These are phyloP conservation scores for Geodia barretti DNA, from an alignment of 37 sponge, comb jelly and placozoan species.

Conservation along the genomic window DNA sequence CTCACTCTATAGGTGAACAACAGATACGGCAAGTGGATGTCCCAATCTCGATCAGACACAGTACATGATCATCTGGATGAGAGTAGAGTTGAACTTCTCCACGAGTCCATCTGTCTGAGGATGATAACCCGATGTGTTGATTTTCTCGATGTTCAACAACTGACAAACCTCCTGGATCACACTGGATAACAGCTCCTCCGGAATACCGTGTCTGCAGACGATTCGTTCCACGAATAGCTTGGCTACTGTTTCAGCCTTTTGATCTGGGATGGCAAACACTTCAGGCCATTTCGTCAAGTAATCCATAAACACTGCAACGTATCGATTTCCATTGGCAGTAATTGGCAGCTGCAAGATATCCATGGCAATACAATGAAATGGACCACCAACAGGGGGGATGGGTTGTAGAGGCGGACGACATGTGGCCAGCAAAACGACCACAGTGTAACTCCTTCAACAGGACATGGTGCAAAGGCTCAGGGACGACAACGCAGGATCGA, in stretches of 20 bases:
- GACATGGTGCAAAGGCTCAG: not conserved
- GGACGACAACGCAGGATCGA: not conserved
- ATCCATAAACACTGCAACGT: slow-evolving; percentile 56
- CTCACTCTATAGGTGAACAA: slow-evolving; percentile 44
- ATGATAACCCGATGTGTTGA: slow-evolving; percentile 51
- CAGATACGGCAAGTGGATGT: slow-evolving; percentile 42
- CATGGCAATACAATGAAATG: slow-evolving; percentile 55
- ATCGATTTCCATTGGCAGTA: slow-evolving; percentile 45
- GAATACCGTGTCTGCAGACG: slow-evolving; percentile 39
- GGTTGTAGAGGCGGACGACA: slow-evolving; percentile 42
- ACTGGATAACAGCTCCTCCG: slow-evolving; percentile 41
- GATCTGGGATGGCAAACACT: slow-evolving; percentile 55
- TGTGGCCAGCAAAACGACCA: slow-evolving; percentile 47
- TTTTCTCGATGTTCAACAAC: slow-evolving; percentile 26
- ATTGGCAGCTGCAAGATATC: slow-evolving; percentile 52
- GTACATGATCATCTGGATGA: slow-evolving; percentile 26
- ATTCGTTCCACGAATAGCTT: slow-evolving; percentile 36
- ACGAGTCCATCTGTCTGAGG: slow-evolving; percentile 58
- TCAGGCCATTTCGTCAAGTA: slow-evolving; percentile 76
- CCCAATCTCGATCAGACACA: slow-evolving; percentile 35
- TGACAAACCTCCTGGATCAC: slow-evolving; percentile 28
- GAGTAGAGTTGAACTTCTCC: slow-evolving; percentile 46
- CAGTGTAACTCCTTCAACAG: slow-evolving; percentile 28
- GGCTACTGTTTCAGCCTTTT: slow-evolving; percentile 54
- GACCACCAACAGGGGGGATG: slow-evolving; percentile 54